Percentiles rank a stretch among this genome's conserved stretches.
These are phyloP conservation scores for Blera fallax DNA, from an alignment of 2,888 invertebrate species.

Conservation along the genomic window DNA sequence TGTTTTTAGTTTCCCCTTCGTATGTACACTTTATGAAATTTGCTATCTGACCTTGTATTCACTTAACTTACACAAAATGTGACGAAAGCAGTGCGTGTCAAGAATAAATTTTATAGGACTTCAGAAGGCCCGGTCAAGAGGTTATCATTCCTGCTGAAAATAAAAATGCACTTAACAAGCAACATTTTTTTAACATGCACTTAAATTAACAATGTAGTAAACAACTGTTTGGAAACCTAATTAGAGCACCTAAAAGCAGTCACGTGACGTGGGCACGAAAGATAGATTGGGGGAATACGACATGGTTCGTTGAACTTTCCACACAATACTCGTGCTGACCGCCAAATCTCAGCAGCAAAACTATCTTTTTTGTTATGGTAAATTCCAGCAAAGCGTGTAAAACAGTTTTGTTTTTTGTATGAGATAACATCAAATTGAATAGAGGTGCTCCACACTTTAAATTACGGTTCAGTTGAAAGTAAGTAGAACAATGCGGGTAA, in stretches of 20 bases:
- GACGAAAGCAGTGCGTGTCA: too few relatives aligned
- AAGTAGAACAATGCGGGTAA: too few relatives aligned
- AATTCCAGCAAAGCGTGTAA: not conserved
- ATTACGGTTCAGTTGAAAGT: not conserved
- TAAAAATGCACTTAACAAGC: too few relatives aligned
- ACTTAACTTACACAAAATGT: too few relatives aligned
- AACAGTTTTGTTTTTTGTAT: not conserved
- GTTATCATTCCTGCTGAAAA: too few relatives aligned
- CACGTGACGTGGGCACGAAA: not conserved
- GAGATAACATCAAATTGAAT: not conserved
- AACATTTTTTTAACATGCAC: too few relatives aligned
- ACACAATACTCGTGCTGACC: not conserved
- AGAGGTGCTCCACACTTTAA: not conserved
- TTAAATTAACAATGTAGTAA: not conserved
- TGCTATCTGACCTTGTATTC: too few relatives aligned
- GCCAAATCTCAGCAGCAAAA: not conserved
- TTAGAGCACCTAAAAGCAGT: not conserved
- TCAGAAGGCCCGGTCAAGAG: too few relatives aligned
- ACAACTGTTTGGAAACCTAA: not conserved
- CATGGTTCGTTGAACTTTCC: not conserved
- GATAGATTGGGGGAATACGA: not conserved
- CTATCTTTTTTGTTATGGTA: not conserved
- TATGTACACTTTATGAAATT: too few relatives aligned
- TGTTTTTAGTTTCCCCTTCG: too few relatives aligned
- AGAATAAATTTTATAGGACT: too few relatives aligned